Evolutionary conservation across 2,888 invertebrate species (phyloP).

Genomic region (Ectobius pallidus): DNA sequence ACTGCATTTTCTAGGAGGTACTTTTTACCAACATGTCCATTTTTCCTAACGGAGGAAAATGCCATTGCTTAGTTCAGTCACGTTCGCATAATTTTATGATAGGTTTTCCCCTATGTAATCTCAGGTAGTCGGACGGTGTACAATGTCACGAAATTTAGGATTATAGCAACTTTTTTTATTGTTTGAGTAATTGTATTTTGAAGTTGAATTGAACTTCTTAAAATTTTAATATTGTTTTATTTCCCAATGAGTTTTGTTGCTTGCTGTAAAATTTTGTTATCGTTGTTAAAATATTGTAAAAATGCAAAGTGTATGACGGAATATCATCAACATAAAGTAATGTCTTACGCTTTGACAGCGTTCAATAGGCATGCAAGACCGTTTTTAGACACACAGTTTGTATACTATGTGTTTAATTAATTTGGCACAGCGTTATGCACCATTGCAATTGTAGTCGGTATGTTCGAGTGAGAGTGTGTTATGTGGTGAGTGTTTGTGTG

Average conservation of each 20-base stretch:
- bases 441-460: conserved; percentile 28
- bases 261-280: conserved; percentile 42
- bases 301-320: conserved; percentile 24
- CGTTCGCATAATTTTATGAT: conserved; percentile 38
- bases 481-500: conserved; percentile 15
- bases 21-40: conserved; percentile 40
- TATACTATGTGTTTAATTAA: conserved; percentile 17
- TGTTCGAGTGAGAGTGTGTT: conserved; percentile 13
- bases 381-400: neutral
- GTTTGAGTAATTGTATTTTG: conserved; percentile 36
- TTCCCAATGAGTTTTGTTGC: conserved; percentile 39
- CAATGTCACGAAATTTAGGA: conserved; percentile 39
- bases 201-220: conserved; percentile 36
- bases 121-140: conserved; percentile 42
- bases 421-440: conserved; percentile 30
- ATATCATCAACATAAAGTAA: neutral
- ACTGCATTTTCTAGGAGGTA: conserved; percentile 44
- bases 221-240: conserved; percentile 41
- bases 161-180: conserved; percentile 40
- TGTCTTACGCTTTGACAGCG: conserved; percentile 13
- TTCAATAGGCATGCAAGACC: neutral
- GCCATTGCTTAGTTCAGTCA: conserved; percentile 42
- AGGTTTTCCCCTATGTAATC: conserved; percentile 43
- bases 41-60: conserved; percentile 39
- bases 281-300: conserved; percentile 28